A percentile compares a stretch with the other conserved stretches of the same genome.
Evolutionary conservation across 2,888 invertebrate species (phyloP).

Genomic region (Uropetala carovei): DNA sequence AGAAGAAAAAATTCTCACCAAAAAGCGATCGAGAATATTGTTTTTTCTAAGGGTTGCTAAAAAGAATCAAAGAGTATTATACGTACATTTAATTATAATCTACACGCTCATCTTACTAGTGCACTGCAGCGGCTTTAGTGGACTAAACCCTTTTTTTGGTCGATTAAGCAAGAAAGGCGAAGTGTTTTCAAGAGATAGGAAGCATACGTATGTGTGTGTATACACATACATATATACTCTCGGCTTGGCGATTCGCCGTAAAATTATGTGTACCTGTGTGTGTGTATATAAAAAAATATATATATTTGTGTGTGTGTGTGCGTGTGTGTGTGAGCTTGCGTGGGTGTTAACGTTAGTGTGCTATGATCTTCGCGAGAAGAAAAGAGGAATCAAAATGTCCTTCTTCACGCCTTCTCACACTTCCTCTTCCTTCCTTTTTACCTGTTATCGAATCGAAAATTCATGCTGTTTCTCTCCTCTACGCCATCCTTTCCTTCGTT

Average conservation of each 20-base stretch:
- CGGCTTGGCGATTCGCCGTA: slow-evolving; percentile 54
- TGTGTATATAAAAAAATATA: slow-evolving; percentile 50
- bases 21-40: neutral
- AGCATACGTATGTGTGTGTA: neutral
- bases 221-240: neutral
- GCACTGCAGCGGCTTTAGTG: slow-evolving; percentile 47
- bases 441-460: neutral
- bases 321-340: slow-evolving; percentile 58
- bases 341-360: slow-evolving; percentile 49
- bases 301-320: slow-evolving; percentile 46
- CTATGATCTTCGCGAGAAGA: slow-evolving; percentile 50
- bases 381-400: slow-evolving; percentile 10
- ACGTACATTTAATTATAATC: neutral
- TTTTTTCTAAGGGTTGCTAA: neutral
- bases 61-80: neutral
- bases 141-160: slow-evolving; percentile 9
- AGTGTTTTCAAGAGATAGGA: neutral
- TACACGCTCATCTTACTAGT: slow-evolving; percentile 25
- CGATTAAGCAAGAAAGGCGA: neutral
- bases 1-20: neutral
- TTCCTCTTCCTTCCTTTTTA: neutral
- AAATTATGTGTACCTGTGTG: slow-evolving; percentile 62
- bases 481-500: neutral
- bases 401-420: slow-evolving; percentile 30
- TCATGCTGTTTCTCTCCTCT: neutral